Base-by-base conservation (phyloP, 2,797 vertebrate species). In the Cuculus canorus region DNA sequence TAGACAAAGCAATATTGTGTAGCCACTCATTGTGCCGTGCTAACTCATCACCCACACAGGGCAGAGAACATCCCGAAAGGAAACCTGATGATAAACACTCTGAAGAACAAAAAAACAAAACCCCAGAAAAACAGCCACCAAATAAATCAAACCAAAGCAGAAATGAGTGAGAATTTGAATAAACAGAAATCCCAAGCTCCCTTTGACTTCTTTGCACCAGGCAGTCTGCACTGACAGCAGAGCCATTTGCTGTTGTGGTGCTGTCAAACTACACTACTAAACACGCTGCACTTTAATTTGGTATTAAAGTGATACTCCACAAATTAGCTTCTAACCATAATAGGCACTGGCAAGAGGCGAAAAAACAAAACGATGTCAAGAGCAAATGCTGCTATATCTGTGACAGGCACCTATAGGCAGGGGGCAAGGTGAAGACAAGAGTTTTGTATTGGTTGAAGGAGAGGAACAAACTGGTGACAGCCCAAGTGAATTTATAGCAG, bases 341-440 rank as follows among this genome's bases (percentile, higher is more conserved):
- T 8, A 89, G 48, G n/a, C 66, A 57, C 66, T 64, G 66, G 17
- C 35, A 77, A 93, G 71, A 91, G 60, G 6, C 91, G 22, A 30
- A 89, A 95, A 92, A 93, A 13, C 64, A 90, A 48, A 81, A 71
- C 28, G 72, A 90, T 45, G 75, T 92, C 88, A 94, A 84, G 64
- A 90, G 41, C 83, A 95, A 92, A 88, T 9, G 35, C 30, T 53
- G 64, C 41, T 84, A 22, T 82, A 84, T 68, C 81, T 90, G 39
- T 64, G 47, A 86, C 60, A 90, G 80, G 68, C 21, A 80, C 47
- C 64, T 21, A 76, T 1, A 79, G 63, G 45, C 70, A 92, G 23
- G 28, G 82, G 71, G 45, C 64, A 63, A 90, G 82, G 83, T 48
- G 54, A 93, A 93, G 47, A 88, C 1, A 0, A 45, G 47, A 76